phyloP scores from a whole-genome alignment of 1,140 invertebrate species.

The Drosophila subpulchrella region DNA sequence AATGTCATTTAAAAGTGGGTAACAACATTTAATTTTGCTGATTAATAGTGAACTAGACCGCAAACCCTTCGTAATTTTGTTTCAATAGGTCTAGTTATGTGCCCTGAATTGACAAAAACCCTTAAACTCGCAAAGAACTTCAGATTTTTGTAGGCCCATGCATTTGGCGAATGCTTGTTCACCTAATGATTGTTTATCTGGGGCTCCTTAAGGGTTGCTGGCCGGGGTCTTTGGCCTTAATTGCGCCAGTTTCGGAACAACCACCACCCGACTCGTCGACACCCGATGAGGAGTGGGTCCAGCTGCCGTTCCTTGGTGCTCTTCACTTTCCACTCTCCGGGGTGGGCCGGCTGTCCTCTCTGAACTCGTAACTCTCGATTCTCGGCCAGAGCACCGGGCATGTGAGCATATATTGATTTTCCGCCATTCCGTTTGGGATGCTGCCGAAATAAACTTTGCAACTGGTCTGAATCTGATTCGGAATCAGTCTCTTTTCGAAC shows the following conservation, averaged over 20 bases:
- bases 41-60: too few species aligned
- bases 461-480: slow-evolving; percentile 25
- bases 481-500: slow-evolving; percentile 72
- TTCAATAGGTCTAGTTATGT: too few species aligned
- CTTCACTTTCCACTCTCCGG: slow-evolving; percentile 11
- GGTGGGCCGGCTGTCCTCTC: slow-evolving; percentile 31
- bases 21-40: too few species aligned
- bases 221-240: slow-evolving; percentile 69
- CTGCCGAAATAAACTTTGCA: slow-evolving; percentile 70
- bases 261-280: slow-evolving; percentile 39
- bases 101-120: too few species aligned
- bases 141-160: neutral
- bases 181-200: slow-evolving; percentile 37
- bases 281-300: slow-evolving; percentile 22
- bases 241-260: slow-evolving; percentile 61
- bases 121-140: neutral
- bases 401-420: slow-evolving; percentile 66
- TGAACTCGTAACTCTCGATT: neutral
- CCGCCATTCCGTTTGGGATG: slow-evolving; percentile 59
- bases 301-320: slow-evolving; percentile 30
- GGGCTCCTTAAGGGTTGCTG: slow-evolving; percentile 54
- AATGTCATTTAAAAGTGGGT: too few species aligned
- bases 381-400: slow-evolving; percentile 15
- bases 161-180: slow-evolving; percentile 11
- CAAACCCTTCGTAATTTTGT: too few species aligned